Evolutionary conservation across 1,140 invertebrate genomes (phyloP).

Genomic region (Orchestia grillus): DNA sequence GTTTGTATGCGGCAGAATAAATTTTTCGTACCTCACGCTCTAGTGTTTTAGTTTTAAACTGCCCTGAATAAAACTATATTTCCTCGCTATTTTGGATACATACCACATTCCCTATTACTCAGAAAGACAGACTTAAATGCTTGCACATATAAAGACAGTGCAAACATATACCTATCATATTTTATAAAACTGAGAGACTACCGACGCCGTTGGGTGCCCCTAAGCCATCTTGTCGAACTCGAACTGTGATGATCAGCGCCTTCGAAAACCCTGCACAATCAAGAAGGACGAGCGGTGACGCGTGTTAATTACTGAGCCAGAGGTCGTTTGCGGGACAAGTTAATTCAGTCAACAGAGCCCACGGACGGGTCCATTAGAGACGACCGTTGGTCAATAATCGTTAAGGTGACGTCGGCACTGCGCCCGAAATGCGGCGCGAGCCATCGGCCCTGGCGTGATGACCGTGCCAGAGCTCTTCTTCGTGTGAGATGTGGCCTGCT

Average conservation of each 20-base stretch:
- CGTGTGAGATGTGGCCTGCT: not conserved
- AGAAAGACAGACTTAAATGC: too few species aligned
- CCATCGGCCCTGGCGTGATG: not conserved
- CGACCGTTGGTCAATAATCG: conserved; percentile 39
- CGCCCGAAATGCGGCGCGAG: not conserved
- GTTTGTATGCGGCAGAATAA: too few species aligned
- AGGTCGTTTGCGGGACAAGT: conserved; percentile 25
- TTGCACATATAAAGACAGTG: not conserved
- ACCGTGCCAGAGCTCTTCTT: not conserved
- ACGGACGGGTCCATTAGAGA: conserved; percentile 28
- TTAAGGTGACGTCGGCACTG: not conserved
- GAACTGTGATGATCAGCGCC: not conserved
- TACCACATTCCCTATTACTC: too few species aligned
- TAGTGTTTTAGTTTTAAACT: too few species aligned
- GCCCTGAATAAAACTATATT: too few species aligned
- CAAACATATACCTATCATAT: not conserved
- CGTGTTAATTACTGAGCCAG: conserved; percentile 32
- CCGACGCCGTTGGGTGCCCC: not conserved
- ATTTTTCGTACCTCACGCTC: too few species aligned
- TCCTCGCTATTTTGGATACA: too few species aligned
- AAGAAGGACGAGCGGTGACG: conserved; percentile 38
- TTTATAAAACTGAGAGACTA: not conserved
- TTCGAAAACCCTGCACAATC: not conserved
- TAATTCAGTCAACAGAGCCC: conserved; percentile 42
- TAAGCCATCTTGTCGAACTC: not conserved